Evolutionary conservation across 30 jellyfish, hydroid and myxozoan species (phyloP).

Genomic region (Pelagia noctiluca): DNA sequence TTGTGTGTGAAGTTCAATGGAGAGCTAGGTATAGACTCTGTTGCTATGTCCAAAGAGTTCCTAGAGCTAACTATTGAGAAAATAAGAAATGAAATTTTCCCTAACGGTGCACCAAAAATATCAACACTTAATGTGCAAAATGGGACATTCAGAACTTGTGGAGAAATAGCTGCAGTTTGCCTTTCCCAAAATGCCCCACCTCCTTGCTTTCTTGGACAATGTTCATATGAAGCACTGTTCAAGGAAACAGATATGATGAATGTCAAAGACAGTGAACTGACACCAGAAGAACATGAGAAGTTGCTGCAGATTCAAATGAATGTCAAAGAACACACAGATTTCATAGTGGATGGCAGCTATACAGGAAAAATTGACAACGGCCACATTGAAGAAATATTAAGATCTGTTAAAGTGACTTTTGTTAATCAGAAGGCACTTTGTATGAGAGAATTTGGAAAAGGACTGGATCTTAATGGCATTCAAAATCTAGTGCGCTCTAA

Average conservation of each 20-base stretch:
- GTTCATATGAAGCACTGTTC: not conserved
- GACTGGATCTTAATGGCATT: not conserved
- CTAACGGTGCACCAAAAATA: slow-evolving; percentile 47
- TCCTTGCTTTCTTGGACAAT: slow-evolving; percentile 20
- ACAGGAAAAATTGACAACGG: not conserved
- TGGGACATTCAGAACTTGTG: slow-evolving; percentile 33
- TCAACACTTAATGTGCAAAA: slow-evolving; percentile 38
- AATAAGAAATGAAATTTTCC: slow-evolving; percentile 15
- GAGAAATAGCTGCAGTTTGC: slow-evolving; percentile 24
- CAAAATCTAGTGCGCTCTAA: not conserved
- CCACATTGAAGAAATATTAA: not conserved
- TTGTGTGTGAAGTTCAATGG: slow-evolving; percentile 27
- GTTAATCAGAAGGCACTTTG: not conserved
- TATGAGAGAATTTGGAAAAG: not conserved
- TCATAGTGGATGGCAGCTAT: not conserved
- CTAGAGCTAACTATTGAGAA: not conserved
- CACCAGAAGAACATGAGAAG: not conserved
- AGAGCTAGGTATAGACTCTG: slow-evolving; percentile 46
- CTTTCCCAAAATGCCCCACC: slow-evolving; percentile 53
- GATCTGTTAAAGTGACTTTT: not conserved
- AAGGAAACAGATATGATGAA: not conserved
- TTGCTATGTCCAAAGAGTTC: slow-evolving; percentile 43
- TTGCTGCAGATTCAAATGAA: too few relatives aligned
- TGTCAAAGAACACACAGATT: not conserved
- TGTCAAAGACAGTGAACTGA: not conserved